phyloP scores from a whole-genome alignment of 2,888 invertebrate species.

The Ichneumoninae sp. region DNA sequence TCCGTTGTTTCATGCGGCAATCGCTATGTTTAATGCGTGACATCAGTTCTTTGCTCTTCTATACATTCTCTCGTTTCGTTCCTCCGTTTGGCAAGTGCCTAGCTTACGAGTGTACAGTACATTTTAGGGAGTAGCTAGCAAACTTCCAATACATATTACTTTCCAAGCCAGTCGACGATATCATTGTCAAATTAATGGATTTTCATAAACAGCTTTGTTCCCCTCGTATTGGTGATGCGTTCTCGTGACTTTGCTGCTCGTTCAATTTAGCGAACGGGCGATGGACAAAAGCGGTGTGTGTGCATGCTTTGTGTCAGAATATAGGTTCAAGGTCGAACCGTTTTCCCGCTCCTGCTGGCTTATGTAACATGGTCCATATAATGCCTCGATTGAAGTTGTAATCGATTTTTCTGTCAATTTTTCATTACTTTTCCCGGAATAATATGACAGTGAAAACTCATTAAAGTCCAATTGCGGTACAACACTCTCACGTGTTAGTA shows the following conservation, averaged over 20 bases:
- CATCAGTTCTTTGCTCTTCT: conserved; percentile 72
- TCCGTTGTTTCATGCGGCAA: conserved; percentile 31
- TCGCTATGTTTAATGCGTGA: conserved; percentile 81
- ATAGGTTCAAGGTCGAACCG: conserved; percentile 59
- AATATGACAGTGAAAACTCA: neutral
- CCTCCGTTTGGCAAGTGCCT: neutral
- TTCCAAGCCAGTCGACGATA: neutral
- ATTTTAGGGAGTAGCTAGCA: neutral
- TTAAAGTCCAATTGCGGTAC: neutral
- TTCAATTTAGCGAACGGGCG: conserved; percentile 15
- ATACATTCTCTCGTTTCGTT: conserved; percentile 6
- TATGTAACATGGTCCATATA: conserved; percentile 39
- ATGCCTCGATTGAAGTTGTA: no score
- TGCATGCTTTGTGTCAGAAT: conserved; percentile 41
- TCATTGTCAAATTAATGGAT: neutral
- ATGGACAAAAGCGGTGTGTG: conserved; percentile 4
- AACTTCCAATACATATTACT: neutral
- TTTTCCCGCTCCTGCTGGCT: conserved; percentile 23
- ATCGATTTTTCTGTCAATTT: neutral
- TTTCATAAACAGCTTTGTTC: neutral
- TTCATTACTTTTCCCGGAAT: neutral
- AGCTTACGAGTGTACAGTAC: neutral
- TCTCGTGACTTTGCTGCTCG: neutral
- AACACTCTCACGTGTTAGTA: neutral
- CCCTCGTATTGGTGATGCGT: neutral